Conservation (phyloP, 1,140 invertebrate genomes). For the Hylaeus volcanicus region DNA sequence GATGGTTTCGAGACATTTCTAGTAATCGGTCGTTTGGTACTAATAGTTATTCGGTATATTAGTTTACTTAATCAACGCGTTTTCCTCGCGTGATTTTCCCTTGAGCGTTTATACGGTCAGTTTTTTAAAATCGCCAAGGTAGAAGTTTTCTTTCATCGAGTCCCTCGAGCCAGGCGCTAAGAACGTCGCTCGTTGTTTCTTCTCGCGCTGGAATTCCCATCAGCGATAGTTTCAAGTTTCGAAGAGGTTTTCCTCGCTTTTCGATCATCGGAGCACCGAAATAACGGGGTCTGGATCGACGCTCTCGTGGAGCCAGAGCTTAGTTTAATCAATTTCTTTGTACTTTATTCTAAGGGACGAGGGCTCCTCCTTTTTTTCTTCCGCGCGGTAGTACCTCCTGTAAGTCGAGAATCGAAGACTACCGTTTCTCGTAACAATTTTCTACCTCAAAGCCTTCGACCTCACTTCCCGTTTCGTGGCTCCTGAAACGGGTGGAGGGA, state of each 20-base stretch:
- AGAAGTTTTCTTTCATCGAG: slow-evolving; percentile 57
- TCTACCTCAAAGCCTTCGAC: slow-evolving; percentile 6
- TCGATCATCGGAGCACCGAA: background rate
- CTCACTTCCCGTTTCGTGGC: background rate
- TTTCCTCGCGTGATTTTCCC: too few species aligned
- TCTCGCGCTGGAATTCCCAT: background rate
- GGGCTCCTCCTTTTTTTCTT: background rate
- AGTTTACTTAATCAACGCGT: too few species aligned
- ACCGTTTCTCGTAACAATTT: slow-evolving; percentile 14
- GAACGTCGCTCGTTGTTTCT: slow-evolving; percentile 8
- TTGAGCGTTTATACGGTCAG: too few species aligned
- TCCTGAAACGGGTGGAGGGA: background rate
- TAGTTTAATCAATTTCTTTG: slow-evolving; percentile 21
- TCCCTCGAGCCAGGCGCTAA: background rate
- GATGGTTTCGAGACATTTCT: too few species aligned
- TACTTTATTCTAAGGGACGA: background rate
- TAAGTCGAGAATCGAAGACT: slow-evolving; percentile 8
- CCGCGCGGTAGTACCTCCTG: background rate
- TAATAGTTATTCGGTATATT: too few species aligned
- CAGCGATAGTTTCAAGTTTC: background rate
- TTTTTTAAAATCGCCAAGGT: background rate
- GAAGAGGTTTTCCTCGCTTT: background rate
- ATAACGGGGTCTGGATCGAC: background rate
- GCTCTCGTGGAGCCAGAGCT: background rate
- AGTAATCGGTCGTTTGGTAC: too few species aligned